Evolutionary conservation across 1,140 invertebrate genomes (phyloP).

Genomic region (Euwallacea fornicatus): DNA sequence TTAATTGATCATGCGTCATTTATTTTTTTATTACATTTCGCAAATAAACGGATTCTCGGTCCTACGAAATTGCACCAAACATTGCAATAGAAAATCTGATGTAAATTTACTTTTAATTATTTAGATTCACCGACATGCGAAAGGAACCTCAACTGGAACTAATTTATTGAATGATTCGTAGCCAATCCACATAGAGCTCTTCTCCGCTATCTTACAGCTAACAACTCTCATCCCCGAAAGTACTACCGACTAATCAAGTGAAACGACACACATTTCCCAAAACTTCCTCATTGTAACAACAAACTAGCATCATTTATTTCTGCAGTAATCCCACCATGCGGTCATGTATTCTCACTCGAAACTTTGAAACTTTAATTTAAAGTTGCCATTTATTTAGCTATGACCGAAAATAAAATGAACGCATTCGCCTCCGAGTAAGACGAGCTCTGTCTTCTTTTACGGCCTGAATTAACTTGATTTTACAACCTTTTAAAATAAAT

Average conservation of each 20-base stretch:
- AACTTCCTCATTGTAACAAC: conserved; percentile 1
- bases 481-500: conserved; percentile 31
- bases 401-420: conserved; percentile 2
- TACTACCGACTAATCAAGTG: not conserved
- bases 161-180: too few species aligned
- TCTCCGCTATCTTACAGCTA: too few species aligned
- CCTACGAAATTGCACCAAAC: too few species aligned
- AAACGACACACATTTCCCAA: not conserved
- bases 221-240: not conserved
- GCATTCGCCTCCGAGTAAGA: not conserved
- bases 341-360: conserved; percentile 5
- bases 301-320: conserved; percentile 4
- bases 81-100: too few species aligned
- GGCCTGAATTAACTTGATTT: conserved; percentile 24
- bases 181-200: too few species aligned
- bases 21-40: too few species aligned
- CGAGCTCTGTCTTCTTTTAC: conserved; percentile 13
- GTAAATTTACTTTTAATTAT: too few species aligned
- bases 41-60: too few species aligned
- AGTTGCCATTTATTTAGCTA: conserved; percentile 4
- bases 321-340: not conserved
- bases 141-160: too few species aligned
- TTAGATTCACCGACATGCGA: too few species aligned
- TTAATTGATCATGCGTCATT: too few species aligned
- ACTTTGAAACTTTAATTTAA: conserved; percentile 7